Conservation (phyloP, 2,888 invertebrate species). For the Metalampra italica region DNA sequence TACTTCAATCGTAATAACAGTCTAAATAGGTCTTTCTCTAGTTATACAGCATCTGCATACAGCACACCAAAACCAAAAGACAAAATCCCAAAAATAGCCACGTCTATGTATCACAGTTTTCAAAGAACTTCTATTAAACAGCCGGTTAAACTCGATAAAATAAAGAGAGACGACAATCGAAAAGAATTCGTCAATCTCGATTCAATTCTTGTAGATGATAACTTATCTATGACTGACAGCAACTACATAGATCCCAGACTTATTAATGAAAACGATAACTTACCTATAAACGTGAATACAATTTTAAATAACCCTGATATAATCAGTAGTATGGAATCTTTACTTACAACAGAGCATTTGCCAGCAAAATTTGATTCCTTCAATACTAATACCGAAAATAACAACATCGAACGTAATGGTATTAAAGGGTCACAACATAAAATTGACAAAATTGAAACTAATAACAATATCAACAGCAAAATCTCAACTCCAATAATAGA, state of each 20-base stretch:
- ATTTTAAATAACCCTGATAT: slow-evolving; percentile 73
- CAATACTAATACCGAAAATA: slow-evolving; percentile 42
- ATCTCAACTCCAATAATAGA: slow-evolving; percentile 49
- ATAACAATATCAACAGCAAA: slow-evolving; percentile 43
- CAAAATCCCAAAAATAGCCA: slow-evolving; percentile 70
- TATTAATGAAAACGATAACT: slow-evolving; percentile 84
- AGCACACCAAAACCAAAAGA: slow-evolving; percentile 70
- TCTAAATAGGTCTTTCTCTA: slow-evolving; percentile 67
- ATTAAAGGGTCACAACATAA: slow-evolving; percentile 34
- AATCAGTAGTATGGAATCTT: slow-evolving; percentile 73
- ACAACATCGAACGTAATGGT: slow-evolving; percentile 44
- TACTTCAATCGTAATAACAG: slow-evolving; percentile 60
- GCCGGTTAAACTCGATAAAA: slow-evolving; percentile 68
- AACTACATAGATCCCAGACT: slow-evolving; percentile 79
- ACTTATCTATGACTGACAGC: slow-evolving; percentile 70
- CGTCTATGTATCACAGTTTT: slow-evolving; percentile 71
- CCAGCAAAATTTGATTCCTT: slow-evolving; percentile 71
- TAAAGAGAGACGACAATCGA: slow-evolving; percentile 58
- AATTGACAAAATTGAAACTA: slow-evolving; percentile 35
- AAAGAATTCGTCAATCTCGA: slow-evolving; percentile 72
- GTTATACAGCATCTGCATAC: slow-evolving; percentile 62
- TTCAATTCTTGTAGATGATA: slow-evolving; percentile 58
- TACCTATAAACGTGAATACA: slow-evolving; percentile 78
- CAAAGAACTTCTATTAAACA: slow-evolving; percentile 65
- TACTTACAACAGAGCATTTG: slow-evolving; percentile 70